phyloP scores from a whole-genome alignment of 2,797 vertebrate genomes.

The Poeciliopsis turneri region DNA sequence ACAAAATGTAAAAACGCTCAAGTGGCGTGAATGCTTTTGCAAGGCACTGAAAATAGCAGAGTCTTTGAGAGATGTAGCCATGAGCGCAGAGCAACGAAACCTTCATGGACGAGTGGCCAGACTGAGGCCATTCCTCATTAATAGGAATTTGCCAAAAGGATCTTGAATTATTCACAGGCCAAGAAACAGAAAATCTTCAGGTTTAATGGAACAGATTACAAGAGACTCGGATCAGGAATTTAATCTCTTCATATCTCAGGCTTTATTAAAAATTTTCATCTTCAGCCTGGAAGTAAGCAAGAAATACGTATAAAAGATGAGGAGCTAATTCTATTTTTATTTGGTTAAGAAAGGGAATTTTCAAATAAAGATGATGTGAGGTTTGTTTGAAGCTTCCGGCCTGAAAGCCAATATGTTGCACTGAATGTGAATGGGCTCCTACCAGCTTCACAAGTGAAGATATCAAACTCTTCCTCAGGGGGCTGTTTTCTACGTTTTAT shows the following conservation, averaged over 20 bases:
- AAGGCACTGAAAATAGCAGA: neutral
- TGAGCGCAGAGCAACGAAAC: neutral
- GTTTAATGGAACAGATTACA: slow-evolving; percentile 12
- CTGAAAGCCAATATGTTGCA: neutral
- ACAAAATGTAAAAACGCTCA: neutral
- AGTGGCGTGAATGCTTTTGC: neutral
- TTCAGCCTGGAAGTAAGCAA: neutral
- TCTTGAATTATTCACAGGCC: slow-evolving; percentile 9
- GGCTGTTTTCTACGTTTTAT: neutral
- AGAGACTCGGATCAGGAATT: neutral
- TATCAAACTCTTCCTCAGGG: neutral
- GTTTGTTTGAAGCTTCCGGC: slow-evolving; percentile 1
- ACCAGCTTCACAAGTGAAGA: neutral
- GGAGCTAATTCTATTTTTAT: neutral
- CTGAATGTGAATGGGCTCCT: neutral
- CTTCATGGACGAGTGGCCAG: slow-evolving; percentile 1
- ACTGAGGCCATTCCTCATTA: slow-evolving; percentile 17
- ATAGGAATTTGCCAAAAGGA: slow-evolving; percentile 10
- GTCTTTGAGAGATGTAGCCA: neutral
- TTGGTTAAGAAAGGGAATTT: neutral
- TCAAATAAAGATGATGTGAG: neutral
- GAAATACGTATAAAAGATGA: neutral
- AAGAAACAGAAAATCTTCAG: slow-evolving; percentile 12
- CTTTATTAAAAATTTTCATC: neutral
- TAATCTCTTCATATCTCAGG: neutral